Percentiles rank a stretch among this genome's conserved stretches.
These are phyloP conservation scores for Pammene fasciana DNA, from an alignment of 2,888 invertebrate genomes.

Conservation along the genomic window DNA sequence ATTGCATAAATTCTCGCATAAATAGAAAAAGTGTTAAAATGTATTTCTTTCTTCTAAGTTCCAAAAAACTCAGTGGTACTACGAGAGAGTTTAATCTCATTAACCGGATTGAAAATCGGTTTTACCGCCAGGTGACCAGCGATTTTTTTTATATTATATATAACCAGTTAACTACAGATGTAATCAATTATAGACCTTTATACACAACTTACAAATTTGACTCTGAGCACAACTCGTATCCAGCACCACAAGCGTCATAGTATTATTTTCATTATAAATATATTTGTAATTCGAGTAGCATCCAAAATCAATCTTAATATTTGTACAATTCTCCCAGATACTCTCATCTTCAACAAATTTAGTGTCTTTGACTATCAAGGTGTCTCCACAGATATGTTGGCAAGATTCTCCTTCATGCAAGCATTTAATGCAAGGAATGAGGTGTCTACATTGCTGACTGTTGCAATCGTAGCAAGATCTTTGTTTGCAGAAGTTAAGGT, in stretches of 20 bases:
- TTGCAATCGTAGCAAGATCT: constrained; percentile 15
- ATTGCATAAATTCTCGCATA: too few relatives aligned
- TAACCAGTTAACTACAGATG: too few relatives aligned
- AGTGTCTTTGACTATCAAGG: constrained; percentile 5
- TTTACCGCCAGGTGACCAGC: too few relatives aligned
- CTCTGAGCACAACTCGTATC: constrained; percentile 18
- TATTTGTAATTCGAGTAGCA: constrained; percentile 32
- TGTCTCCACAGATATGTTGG: constrained; percentile 11
- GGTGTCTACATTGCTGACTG: constrained; percentile 20
- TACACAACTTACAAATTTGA: constrained; percentile 27
- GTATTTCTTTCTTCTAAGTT: too few relatives aligned
- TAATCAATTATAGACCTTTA: too few relatives aligned
- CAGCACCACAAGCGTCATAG: constrained; percentile 19
- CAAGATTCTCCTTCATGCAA: background rate
- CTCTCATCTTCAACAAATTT: background rate
- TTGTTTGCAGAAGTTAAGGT: background rate
- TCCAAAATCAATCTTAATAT: constrained; percentile 17
- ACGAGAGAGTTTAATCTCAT: too few relatives aligned
- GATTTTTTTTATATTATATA: too few relatives aligned
- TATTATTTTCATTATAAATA: constrained; percentile 19
- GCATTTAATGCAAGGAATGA: constrained; percentile 28
- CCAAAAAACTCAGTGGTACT: too few relatives aligned
- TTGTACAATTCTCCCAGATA: constrained; percentile 11
- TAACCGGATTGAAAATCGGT: too few relatives aligned
- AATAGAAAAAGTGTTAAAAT: too few relatives aligned